Base-by-base conservation (phyloP, 1,140 invertebrate genomes). In the Maconellicoccus hirsutus region DNA sequence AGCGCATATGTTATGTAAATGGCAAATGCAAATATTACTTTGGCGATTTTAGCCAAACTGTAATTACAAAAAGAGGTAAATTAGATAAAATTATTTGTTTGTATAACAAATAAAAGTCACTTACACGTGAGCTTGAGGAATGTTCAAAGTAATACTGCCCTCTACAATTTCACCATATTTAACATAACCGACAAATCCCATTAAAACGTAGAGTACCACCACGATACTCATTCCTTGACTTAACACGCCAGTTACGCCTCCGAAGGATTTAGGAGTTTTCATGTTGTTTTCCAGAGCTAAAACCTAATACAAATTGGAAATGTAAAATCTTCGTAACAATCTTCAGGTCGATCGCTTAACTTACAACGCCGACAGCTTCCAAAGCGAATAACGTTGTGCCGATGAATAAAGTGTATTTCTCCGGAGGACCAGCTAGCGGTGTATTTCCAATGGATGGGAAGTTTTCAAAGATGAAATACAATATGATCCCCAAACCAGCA, bases 1-100 rank as follows among this genome's bases (percentile, higher is more conserved):
- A 98, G 81, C 1, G 89, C 90, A 81, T 95, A 96, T 0, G 91
- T 90, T 70, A 96, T 88, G 79, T 92, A 94, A 33, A 95, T 93
- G 0, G 92, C 91, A 1, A 94, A 75, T 0, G 91, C 89, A 78
- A 95, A 95, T 78, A 93, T 87, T 0, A 92, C 79, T 76, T 89
- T 88, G n/a, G 93, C 89, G 27, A 83, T 80, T 75, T 91, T 84
- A 16, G 92, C 88, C 74, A 93, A 80, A 63, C 92, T 94, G 81
- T 74, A 70, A 75, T 73, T 74, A 73, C 72, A 74, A 70, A 70
- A 71, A 22, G n/a, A n/a, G n/a, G n/a, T n/a, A n/a, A n/a, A n/a
- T n/a, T n/a, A n/a, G n/a, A n/a, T n/a, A n/a, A n/a, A n/a, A n/a
- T n/a, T n/a, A n/a, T n/a, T n/a, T n/a, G n/a, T n/a, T n/a, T n/a